Percentiles rank a stretch among this genome's conserved stretches.
Conservation (phyloP, 1,140 invertebrate genomes). For the Drosophila persimilis region DNA sequence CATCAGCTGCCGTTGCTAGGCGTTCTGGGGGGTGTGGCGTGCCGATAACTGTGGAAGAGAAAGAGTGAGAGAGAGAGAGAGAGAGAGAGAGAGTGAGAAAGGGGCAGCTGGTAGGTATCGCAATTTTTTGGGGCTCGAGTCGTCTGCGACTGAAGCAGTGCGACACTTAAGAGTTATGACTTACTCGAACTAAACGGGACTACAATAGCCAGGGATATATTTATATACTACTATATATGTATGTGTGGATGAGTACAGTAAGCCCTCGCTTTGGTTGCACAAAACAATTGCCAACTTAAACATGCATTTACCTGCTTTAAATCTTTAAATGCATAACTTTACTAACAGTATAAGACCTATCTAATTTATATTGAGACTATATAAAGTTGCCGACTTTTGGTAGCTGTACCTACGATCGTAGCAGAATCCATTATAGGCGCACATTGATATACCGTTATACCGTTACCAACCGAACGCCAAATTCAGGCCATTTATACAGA, state of each 20-base stretch:
- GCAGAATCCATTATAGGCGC: too few relatives aligned
- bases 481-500: too few relatives aligned
- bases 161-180: conserved; percentile 59
- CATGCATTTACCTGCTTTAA: too few relatives aligned
- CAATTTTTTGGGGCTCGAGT: conserved; percentile 33
- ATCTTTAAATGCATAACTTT: too few relatives aligned
- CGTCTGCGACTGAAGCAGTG: conserved; percentile 28
- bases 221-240: neutral
- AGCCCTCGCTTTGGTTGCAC: too few relatives aligned
- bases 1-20: conserved; percentile 32
- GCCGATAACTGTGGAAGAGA: conserved; percentile 47
- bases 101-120: conserved; percentile 19
- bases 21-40: conserved; percentile 37
- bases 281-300: too few relatives aligned
- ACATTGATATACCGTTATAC: too few relatives aligned
- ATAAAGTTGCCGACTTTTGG: too few relatives aligned
- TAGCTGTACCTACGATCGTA: too few relatives aligned
- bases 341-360: too few relatives aligned
- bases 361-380: too few relatives aligned
- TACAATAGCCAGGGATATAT: neutral
- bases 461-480: too few relatives aligned
- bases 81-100: neutral
- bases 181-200: conserved; percentile 21
- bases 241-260: neutral
- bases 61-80: conserved; percentile 25